Percentiles rank a stretch among this genome's conserved stretches.
phyloP scores from a whole-genome alignment of 2,113 vertebrate genomes.

The Cyanoliseus patagonus region DNA sequence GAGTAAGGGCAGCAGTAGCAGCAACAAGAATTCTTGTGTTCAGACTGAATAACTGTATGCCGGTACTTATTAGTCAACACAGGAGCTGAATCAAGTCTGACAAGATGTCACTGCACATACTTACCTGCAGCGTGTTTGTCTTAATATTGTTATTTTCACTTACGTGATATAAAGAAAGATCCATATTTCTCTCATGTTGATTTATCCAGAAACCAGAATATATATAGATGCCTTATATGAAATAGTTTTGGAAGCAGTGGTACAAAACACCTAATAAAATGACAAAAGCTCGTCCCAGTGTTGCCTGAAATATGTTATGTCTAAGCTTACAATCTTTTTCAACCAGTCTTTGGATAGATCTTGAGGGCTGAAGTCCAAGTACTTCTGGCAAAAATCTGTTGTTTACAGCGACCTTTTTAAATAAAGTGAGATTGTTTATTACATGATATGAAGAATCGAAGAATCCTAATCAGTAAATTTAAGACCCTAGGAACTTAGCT shows the following conservation, averaged over 20 bases:
- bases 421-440: background rate
- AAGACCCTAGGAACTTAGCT: background rate
- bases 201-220: background rate
- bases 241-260: background rate
- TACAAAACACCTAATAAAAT: background rate
- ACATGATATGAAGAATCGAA: background rate
- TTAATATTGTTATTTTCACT: slow-evolving; percentile 3
- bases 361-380: background rate
- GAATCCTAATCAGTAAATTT: background rate
- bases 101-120: background rate
- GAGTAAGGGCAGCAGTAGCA: background rate
- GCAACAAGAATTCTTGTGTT: background rate
- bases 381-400: background rate
- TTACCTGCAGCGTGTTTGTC: background rate
- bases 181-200: background rate
- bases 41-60: background rate
- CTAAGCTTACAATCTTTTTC: background rate
- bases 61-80: background rate
- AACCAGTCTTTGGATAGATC: background rate
- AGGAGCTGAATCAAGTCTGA: background rate
- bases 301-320: background rate
- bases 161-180: background rate
- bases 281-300: background rate
- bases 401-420: background rate
- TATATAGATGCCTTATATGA: background rate